Evolutionary conservation across 2,888 invertebrate species (phyloP), one percentile per base, ranked within the genome.

Genomic region (Choristoneura rosaceana): DNA sequence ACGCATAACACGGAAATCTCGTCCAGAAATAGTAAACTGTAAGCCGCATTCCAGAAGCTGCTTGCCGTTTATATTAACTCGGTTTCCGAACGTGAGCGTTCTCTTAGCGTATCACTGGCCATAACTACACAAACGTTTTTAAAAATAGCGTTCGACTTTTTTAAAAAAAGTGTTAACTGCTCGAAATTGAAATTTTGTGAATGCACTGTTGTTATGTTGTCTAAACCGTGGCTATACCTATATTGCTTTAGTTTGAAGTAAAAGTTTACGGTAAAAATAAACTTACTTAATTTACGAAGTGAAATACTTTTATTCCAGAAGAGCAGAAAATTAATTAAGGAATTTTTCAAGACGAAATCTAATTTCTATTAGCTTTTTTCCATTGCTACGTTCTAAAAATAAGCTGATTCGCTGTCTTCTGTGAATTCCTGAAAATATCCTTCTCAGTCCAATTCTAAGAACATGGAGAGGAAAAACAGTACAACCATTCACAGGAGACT

Each of bases 1-100:
- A 66, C 66, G 43, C 66, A 66, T 58, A 66, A 58, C 58, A 66
- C 66, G 66, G 66, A 66, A 66, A 66, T 63, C 63, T 63, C 43
- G 58, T 66, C 66, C 66, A 66, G 66, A 66, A 66, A 66, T 66
- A 66, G 66, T 58, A 43, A 66, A 43, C 50, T 41, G 66, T 58
- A 47, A 63, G 66, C 66, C 55, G 66, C 66, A 66, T 66, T 66
- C 66, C 66, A 58, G 7, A 45, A 10, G 66, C 43, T 58, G 66
- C 66, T 66, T 41, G 66, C 66, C 43, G 66, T 58, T 45, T 58
- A 58, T 55, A 66, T 66, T 64, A 50, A 50, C 63, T 63, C 63
- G 47, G 63, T 63, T 63, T 63, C 63, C 4, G 63, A 63, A 64
- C 64, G 50, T n/a, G 50, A 50, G n/a, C 58, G 43, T 15, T 45